Base-by-base conservation (phyloP, 2,888 invertebrate species). In the Amphipyra berbera region DNA sequence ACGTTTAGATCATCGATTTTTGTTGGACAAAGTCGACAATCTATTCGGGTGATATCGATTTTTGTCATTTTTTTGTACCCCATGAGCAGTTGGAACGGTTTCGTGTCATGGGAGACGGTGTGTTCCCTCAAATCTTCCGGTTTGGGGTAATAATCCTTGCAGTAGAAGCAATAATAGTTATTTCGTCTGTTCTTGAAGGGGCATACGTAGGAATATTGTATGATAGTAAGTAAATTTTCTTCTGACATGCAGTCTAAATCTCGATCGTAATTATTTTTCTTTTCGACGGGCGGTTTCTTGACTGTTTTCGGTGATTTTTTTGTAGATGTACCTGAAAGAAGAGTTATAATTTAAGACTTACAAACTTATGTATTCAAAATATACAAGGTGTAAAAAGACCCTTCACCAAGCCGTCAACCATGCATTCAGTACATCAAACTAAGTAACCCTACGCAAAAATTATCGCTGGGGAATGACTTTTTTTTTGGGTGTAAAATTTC, bases 161-260 rank as follows among this genome's bases (percentile, higher is more conserved):
- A 95, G 60, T 95, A 95, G 73, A 93, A 95, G 52, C 94, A 95
- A 55, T 94, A 94, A 54, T 94, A 94, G 50, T 94, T 94, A 35
- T 94, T 95, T 3, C 93, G 62, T 60, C 94, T 69, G 64, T 94
- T 94, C 50, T 94, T 93, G 74, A 95, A 95, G 0, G 94, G 94
- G 13, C 92, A 92, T 0, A 93, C 94, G 45, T 90, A 94, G 0
- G 94, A 95, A 48, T 93, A 90, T 21, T 94, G 93, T 30, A 94
- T 91, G 37, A 94, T 91, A 0, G 93, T 94, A 0, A 94, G 81
- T 0, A 94, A 81, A 33, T 95, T 95, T 40, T 94, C 93, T 54
- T 94, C 94, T 0, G 93, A 90, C 94, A 94, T 94, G 52, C 93
- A 93, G 41, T 94, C 94, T 1, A 93, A 65, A 9, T 94, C 94